Evolutionary conservation across 2,113 vertebrate species (phyloP).

Genomic region (Salvator merianae): DNA sequence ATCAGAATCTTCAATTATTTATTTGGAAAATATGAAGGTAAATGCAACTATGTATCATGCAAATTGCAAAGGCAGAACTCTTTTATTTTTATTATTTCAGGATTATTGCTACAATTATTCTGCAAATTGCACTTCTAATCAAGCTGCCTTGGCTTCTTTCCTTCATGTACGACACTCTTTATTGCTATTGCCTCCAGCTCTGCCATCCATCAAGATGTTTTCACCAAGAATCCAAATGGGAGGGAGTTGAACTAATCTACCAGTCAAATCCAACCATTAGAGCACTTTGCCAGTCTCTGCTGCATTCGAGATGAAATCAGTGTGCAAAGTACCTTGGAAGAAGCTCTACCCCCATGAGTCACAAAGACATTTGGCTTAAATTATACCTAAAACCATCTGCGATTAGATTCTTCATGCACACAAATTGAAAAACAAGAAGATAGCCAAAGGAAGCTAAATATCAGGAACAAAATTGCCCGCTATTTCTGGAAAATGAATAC

Average conservation of each 20-base stretch:
- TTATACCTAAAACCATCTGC: slow-evolving; percentile 30
- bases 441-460: slow-evolving; percentile 40
- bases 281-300: not conserved
- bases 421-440: slow-evolving; percentile 44
- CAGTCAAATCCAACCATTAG: not conserved
- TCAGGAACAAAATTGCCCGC: slow-evolving; percentile 39
- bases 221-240: slow-evolving; percentile 6
- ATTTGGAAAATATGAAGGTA: slow-evolving; percentile 24
- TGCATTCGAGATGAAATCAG: fast-evolving
- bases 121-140: not conserved
- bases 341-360: slow-evolving; percentile 9
- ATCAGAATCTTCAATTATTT: not conserved
- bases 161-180: slow-evolving; percentile 14
- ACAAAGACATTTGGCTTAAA: slow-evolving; percentile 17
- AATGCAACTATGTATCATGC: not conserved
- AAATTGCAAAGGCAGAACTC: not conserved
- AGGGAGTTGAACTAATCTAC: slow-evolving; percentile 12
- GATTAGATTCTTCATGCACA: slow-evolving; percentile 42
- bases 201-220: slow-evolving; percentile 2
- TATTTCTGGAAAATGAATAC: slow-evolving; percentile 46
- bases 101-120: not conserved
- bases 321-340: not conserved
- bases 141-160: slow-evolving; percentile 11
- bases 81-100: slow-evolving; percentile 2
- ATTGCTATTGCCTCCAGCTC: slow-evolving; percentile 35